Evolutionary conservation across 2,888 invertebrate genomes (phyloP), one percentile per base, ranked within the genome.

Genomic region (Eugnorisma glareosa): DNA sequence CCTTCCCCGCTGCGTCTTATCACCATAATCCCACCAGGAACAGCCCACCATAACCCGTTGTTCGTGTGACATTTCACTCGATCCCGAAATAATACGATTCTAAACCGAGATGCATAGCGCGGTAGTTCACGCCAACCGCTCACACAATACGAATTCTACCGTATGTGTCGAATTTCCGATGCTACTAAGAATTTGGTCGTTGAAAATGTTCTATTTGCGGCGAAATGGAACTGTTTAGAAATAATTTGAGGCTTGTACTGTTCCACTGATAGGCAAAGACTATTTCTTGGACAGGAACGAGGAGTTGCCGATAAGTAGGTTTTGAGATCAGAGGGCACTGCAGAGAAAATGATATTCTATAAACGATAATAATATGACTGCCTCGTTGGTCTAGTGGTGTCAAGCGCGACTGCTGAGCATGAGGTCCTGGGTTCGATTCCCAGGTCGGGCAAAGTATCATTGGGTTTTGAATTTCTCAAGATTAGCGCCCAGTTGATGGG

Each of bases 41-140:
- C 40, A 35, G n/a, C 40, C 43, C 57, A 82, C 78, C 77, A 31
- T 83, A 79, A 71, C 82, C 51, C 75, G 73, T 77, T 73, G 54
- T 67, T 73, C 74, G 70, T 77, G 79, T 80, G 84, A 90, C 87
- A 87, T 89, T 87, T 89, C 86, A 84, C 76, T 86, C 77, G 75
- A 73, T 81, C 74, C 78, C 86, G 79, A 89, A 89, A 87, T 90
- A 90, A 90, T 89, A 87, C 79, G 87, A 86, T 88, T 75, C 77
- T 72, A 59, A 86, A 81, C 79, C 81, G 79, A 77, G 57, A 67
- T 81, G 77, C 73, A 83, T 82, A 82, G 81, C 82, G 80, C 71
- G 67, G 76, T 59, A 67, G 64, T 78, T 68, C 59, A 28, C 77
- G 72, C 67, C 77, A 77, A 76, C 70, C 45, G 57, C 57, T 71